phyloP scores from a whole-genome alignment of 2,797 vertebrate genomes.

The Moxostoma hubbsi region DNA sequence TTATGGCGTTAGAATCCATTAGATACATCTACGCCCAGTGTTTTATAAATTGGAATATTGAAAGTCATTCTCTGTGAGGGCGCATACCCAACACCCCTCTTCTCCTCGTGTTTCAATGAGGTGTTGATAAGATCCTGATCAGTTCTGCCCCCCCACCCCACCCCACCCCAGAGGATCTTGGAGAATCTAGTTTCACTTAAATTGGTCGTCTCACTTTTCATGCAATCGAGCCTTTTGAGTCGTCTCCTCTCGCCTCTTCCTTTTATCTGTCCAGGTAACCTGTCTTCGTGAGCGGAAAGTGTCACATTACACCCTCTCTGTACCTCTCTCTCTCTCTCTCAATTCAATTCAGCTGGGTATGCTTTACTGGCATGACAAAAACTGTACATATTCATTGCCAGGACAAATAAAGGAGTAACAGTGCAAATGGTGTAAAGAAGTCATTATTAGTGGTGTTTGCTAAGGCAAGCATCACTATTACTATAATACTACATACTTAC shows the following conservation, averaged over 20 bases:
- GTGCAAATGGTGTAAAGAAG: too few species aligned
- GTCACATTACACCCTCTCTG: slow-evolving; percentile 39
- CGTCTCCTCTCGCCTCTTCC: slow-evolving; percentile 14
- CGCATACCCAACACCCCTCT: neutral
- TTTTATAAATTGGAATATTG: neutral
- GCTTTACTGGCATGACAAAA: neutral
- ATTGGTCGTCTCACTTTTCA: slow-evolving; percentile 79
- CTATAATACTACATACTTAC: too few species aligned
- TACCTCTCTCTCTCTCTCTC: neutral
- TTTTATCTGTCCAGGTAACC: slow-evolving; percentile 41
- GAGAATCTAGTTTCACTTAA: slow-evolving; percentile 77
- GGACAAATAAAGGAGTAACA: too few species aligned
- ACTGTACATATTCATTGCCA: too few species aligned
- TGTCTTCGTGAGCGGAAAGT: slow-evolving; percentile 15
- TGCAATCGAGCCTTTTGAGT: slow-evolving; percentile 71
- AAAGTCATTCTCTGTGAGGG: slow-evolving; percentile 16
- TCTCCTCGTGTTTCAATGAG: slow-evolving; percentile 58
- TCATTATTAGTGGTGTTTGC: too few species aligned
- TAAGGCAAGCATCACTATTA: too few species aligned
- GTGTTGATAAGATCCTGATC: slow-evolving; percentile 77
- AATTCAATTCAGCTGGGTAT: neutral
- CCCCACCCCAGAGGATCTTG: slow-evolving; percentile 69
- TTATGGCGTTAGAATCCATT: too few species aligned
- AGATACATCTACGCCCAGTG: too few species aligned
- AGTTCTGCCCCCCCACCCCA: slow-evolving; percentile 68